Base-by-base conservation (phyloP, 2,888 invertebrate species). In the Rhamphomyia laevipes region DNA sequence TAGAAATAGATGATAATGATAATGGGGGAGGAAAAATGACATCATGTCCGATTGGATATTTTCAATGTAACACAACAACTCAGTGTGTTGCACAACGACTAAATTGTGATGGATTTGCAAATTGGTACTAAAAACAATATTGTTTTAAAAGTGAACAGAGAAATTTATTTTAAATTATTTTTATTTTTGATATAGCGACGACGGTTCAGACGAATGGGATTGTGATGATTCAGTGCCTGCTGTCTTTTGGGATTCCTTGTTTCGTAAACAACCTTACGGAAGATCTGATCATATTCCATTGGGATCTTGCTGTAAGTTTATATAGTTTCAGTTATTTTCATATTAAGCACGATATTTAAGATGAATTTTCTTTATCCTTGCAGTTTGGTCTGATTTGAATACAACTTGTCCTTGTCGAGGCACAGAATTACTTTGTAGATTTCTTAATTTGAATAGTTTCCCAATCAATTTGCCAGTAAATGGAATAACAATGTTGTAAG, bases 241-340 rank as follows among this genome's bases (percentile, higher is more conserved):
- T n/a, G 59, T 58, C 49, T 67, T 68, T 58, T 75, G 68, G 66
- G 73, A 76, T 60, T 72, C 73, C 56, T 57, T 73, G 42, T 74
- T 69, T 59, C 65, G 70, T 44, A 76, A 76, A 54, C 66, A 70
- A 50, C 69, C 73, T 0, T 70, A 68, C 30, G 76, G 74, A 2
- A 69, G 72, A 37, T 65, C 72, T 49, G 76, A 76, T 55, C 69
- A 73, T 54, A 61, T 63, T 35, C 59, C 63, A 37, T 55, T 65
- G 52, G 64, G 62, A 44, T 61, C 58, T 46, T 74, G 74, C 52
- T 61, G 74, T 75, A 61, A 72, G 71, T 62, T 21, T 12, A 17
- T 12, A n/a, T 18, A 31, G n/a, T n/a, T n/a, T n/a, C n/a, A n/a
- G n/a, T n/a, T n/a, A n/a, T n/a, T n/a, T n/a, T n/a, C n/a, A n/a